A percentile compares a stretch with the other conserved stretches of the same genome.
phyloP scores from a whole-genome alignment of 2,797 vertebrate species.

The Pseudochirops corinnae region DNA sequence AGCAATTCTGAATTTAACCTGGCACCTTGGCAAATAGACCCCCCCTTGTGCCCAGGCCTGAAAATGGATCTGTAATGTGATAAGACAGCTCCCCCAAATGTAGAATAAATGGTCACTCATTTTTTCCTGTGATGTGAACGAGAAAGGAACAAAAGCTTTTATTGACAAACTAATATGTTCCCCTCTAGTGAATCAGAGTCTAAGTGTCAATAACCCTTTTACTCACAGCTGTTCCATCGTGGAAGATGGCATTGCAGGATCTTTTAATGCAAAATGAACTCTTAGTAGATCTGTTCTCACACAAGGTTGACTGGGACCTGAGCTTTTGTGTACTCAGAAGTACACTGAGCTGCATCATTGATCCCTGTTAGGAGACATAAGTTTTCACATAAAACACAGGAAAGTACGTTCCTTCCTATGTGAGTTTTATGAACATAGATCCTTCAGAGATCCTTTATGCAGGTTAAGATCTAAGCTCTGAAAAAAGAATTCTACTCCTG shows the following conservation, averaged over 20 bases:
- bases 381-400: not conserved
- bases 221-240: not conserved
- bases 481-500: not conserved
- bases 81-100: constrained; percentile 2
- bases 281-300: not conserved
- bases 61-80: not conserved
- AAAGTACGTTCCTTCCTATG: not conserved
- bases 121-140: not conserved
- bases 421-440: not conserved
- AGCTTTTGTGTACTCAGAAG: not conserved
- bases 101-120: not conserved
- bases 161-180: constrained; percentile 30
- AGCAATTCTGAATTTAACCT: not conserved
- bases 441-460: not conserved
- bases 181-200: not conserved
- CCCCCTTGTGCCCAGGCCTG: not conserved
- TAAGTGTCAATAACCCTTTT: constrained; percentile 18
- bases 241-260: fast-evolving
- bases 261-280: not conserved
- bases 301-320: not conserved
- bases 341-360: not conserved
- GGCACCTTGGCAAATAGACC: not conserved
- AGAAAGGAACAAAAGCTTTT: constrained; percentile 35
- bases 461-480: not conserved
- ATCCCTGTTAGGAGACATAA: not conserved